Base-by-base conservation (phyloP, 2,888 invertebrate genomes). In the Marronus borbonicus region DNA sequence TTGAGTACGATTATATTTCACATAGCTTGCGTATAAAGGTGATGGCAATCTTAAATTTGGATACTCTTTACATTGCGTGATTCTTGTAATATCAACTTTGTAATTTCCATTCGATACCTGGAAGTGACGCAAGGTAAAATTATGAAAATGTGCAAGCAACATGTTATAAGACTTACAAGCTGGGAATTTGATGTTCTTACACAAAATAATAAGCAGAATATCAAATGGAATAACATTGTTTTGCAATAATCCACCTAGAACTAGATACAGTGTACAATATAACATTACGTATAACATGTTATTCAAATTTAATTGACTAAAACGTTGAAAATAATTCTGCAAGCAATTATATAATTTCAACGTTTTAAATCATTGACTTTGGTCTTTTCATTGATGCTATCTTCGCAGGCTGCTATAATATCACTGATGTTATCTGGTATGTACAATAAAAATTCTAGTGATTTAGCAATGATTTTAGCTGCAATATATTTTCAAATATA, bases 41-140 rank as follows among this genome's bases (percentile, higher is more conserved):
- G 78, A 78, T 39, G 55, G 76, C 31, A 76, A 3, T 76, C 60
- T 60, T 14, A 62, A 17, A 50, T 76, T 70, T 36, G 76, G 69
- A 76, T 76, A 64, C 12, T 78, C 78, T 20, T 24, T 49, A 52
- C 78, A 78, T 36, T 76, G 49, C 14, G 69, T 50, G 12, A 78
- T 50, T 36, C 76, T 58, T 14, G 62, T 50, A 7, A 78, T 60
- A 24, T 78, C 78, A 24, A 69, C 62, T 52, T 76, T 78, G 44
- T 78, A 78, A 17, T 75, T 78, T 55, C 78, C 78, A 24, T 69
- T 76, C 12, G 76, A 69, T 36, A 50, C 76, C 76, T 76, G 66
- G 20, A 68, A 31, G 14, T 31, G 31, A 36, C 31, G 5, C 31
- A 36, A 36, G 31, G 4, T 70, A 10, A 44, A 12, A 44, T 44